Evolutionary conservation across 2,113 vertebrate genomes (phyloP).

Genomic region (Thamnophis sirtalis): DNA sequence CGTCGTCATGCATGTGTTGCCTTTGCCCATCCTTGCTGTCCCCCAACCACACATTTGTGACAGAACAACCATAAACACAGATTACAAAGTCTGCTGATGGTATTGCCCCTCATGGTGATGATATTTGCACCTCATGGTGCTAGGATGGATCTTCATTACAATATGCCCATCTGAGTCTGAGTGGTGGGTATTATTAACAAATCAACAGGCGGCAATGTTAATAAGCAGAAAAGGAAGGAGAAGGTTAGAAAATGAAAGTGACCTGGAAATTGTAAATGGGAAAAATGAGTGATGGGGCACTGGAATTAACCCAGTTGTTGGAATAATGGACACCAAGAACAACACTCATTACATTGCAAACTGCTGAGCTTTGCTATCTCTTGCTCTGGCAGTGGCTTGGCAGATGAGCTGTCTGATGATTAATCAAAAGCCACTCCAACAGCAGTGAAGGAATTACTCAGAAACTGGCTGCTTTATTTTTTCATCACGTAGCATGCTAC

Average conservation of each 20-base stretch:
- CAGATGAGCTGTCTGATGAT: conserved; percentile 41
- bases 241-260: conserved; percentile 47
- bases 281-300: conserved; percentile 33
- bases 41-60: neutral
- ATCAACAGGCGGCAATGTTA: neutral
- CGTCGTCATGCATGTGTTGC: too few species aligned
- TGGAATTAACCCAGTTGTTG: neutral
- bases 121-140: neutral
- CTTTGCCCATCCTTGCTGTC: neutral
- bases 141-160: conserved; percentile 15
- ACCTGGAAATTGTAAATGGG: conserved; percentile 63
- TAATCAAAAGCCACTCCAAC: conserved; percentile 31
- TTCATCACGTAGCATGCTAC: conserved; percentile 49
- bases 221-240: conserved; percentile 49
- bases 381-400: conserved; percentile 29
- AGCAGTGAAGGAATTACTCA: neutral
- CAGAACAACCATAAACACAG: neutral
- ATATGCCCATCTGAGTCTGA: conserved; percentile 37
- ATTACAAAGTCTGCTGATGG: neutral
- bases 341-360: neutral
- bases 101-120: too few species aligned
- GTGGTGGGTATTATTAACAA: conserved; percentile 24
- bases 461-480: conserved; percentile 51
- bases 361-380: conserved; percentile 16
- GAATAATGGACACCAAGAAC: neutral